phyloP scores from a whole-genome alignment of 2,797 vertebrate genomes.

The Jordanella pulchra region DNA sequence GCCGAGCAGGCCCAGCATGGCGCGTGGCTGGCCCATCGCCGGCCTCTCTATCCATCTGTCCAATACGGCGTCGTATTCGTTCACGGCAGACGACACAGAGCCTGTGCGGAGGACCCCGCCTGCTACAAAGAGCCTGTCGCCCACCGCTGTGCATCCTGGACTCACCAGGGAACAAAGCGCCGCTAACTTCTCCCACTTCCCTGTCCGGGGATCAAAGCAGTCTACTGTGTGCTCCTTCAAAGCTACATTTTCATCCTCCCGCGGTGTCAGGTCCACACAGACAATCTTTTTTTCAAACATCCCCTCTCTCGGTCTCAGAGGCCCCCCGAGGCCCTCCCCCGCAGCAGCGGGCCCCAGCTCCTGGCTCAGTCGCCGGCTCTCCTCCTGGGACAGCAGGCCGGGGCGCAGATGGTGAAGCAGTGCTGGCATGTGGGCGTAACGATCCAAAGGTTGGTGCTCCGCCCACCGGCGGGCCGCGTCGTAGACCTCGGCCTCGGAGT shows the following conservation, averaged over 20 bases:
- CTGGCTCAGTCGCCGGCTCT: conserved; percentile 75
- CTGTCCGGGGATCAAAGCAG: conserved; percentile 84
- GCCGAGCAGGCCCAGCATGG: conserved; percentile 82
- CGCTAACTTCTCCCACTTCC: conserved; percentile 84
- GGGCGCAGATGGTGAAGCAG: conserved; percentile 80
- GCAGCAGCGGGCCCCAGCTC: conserved; percentile 76
- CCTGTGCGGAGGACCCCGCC: conserved; percentile 82
- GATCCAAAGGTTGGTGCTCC: conserved; percentile 77
- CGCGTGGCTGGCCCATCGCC: conserved; percentile 78
- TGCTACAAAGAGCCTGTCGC: conserved; percentile 79
- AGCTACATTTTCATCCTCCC: conserved; percentile 74
- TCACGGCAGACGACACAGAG: conserved; percentile 78
- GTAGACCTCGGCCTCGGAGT: conserved; percentile 83
- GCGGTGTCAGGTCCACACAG: conserved; percentile 82
- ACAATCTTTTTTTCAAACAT: conserved; percentile 88
- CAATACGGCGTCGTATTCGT: conserved; percentile 81
- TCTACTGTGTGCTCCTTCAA: conserved; percentile 78
- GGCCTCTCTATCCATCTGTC: conserved; percentile 82
- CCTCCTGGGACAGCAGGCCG: conserved; percentile 79
- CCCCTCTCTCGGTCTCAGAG: conserved; percentile 81
- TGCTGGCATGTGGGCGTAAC: conserved; percentile 79
- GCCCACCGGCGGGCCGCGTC: conserved; percentile 84
- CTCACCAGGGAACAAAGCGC: conserved; percentile 80
- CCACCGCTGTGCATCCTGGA: conserved; percentile 82
- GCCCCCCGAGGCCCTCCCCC: conserved; percentile 74